Percentiles rank a stretch among this genome's conserved stretches.
Evolutionary conservation across 2,113 vertebrate genomes (phyloP).

Genomic region (Penelope pileata): DNA sequence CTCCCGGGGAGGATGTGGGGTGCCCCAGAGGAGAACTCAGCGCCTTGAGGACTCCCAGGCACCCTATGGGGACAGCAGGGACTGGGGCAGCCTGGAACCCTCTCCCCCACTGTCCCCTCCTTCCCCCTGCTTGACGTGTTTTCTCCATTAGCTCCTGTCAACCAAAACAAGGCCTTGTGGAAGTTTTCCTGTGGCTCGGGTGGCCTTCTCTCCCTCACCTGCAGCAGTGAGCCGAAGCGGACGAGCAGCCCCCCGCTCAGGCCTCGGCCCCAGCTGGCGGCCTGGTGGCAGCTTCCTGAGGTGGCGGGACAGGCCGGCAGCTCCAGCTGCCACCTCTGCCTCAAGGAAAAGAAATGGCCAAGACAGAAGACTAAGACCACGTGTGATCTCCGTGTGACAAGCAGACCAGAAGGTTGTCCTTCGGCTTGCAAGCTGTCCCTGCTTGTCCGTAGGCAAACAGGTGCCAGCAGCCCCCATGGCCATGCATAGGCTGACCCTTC

Average conservation of each 20-base stretch:
- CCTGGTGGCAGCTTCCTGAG: too few species aligned
- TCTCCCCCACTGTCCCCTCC: neutral
- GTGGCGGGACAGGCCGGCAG: too few species aligned
- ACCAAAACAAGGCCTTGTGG: neutral
- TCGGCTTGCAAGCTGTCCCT: neutral
- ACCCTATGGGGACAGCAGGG: neutral
- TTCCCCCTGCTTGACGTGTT: neutral
- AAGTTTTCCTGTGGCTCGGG: neutral
- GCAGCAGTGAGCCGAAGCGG: too few species aligned
- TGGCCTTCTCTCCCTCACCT: fast-evolving
- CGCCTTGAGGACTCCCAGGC: neutral
- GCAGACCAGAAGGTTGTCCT: neutral
- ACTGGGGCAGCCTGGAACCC: neutral
- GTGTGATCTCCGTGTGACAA: fast-evolving
- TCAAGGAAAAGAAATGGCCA: neutral
- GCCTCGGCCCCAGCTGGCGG: neutral
- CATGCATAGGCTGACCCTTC: neutral
- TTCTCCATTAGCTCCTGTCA: fast-evolving
- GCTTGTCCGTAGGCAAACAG: neutral
- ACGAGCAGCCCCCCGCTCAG: neutral
- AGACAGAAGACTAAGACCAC: neutral
- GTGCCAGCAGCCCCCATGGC: neutral
- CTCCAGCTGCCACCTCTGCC: neutral
- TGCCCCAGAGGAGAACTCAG: neutral
- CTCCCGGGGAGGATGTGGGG: too few species aligned